These are phyloP conservation scores for Axea sp. DNA, from an alignment of 2,888 invertebrate genomes.

Conservation along the genomic window DNA sequence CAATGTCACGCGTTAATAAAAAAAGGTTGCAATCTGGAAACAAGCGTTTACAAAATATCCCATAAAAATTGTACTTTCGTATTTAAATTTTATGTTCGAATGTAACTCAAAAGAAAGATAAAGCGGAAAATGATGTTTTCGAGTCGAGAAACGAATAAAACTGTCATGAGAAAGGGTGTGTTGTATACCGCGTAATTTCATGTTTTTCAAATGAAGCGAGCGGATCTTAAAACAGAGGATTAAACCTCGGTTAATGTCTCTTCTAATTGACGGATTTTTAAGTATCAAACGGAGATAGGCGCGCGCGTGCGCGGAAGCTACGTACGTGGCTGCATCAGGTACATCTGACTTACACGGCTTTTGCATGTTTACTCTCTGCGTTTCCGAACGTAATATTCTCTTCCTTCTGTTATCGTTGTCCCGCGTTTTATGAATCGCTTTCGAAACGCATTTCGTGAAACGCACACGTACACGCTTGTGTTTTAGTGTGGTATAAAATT, in stretches of 20 bases:
- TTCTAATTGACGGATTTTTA: slow-evolving; percentile 26
- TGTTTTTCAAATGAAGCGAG: slow-evolving; percentile 4
- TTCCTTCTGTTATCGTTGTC: slow-evolving; percentile 43
- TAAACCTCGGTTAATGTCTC: slow-evolving; percentile 24
- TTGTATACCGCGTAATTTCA: too few relatives aligned
- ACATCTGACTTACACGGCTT: slow-evolving; percentile 43
- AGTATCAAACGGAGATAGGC: slow-evolving; percentile 15
- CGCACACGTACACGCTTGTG: slow-evolving; percentile 31
- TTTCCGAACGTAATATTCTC: slow-evolving; percentile 31
- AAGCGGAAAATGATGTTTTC: too few relatives aligned
- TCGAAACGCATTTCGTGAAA: slow-evolving; percentile 44
- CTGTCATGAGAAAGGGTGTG: too few relatives aligned
- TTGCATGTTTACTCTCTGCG: slow-evolving; percentile 22
- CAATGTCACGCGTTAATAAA: too few relatives aligned
- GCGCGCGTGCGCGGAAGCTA: too few relatives aligned
- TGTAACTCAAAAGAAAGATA: too few relatives aligned
- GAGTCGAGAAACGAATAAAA: too few relatives aligned
- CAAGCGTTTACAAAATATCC: too few relatives aligned
- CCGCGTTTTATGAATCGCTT: slow-evolving; percentile 59
- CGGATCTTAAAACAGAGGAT: slow-evolving; percentile 2
- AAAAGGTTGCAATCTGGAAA: too few relatives aligned
- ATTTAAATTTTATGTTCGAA: background rate
- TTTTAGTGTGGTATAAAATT: too few relatives aligned
- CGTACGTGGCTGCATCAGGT: slow-evolving; percentile 16
- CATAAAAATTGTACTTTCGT: too few relatives aligned